phyloP scores from a whole-genome alignment of 2,888 invertebrate species.

The Ectobius pallidus region DNA sequence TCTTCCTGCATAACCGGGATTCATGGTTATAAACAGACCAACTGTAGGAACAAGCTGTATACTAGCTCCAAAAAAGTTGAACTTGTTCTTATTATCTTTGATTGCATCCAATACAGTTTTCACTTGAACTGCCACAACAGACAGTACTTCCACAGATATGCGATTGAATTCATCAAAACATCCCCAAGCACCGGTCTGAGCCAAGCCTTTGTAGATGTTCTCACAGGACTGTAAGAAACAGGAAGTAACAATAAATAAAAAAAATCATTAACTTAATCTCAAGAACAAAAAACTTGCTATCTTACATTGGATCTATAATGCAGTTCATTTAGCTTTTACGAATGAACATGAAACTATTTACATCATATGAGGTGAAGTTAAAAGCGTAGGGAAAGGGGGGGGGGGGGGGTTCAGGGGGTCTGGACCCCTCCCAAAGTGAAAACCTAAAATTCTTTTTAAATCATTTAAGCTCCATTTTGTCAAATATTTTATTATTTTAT shows the following conservation, averaged over 20 bases:
- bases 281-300: too few relatives aligned
- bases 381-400: too few relatives aligned
- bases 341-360: too few relatives aligned
- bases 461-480: too few relatives aligned
- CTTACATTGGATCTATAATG: too few relatives aligned
- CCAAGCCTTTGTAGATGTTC: conserved; percentile 93
- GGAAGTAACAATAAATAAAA: not conserved
- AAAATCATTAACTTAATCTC: too few relatives aligned
- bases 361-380: too few relatives aligned
- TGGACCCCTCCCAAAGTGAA: too few relatives aligned
- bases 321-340: too few relatives aligned
- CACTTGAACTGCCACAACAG: conserved; percentile 94
- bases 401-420: too few relatives aligned
- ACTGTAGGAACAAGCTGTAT: conserved; percentile 76
- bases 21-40: conserved; percentile 96
- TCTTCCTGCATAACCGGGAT: conserved; percentile 93
- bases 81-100: conserved; percentile 76
- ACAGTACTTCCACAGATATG: conserved; percentile 92
- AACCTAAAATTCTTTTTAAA: too few relatives aligned
- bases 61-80: conserved; percentile 84
- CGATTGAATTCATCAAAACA: conserved; percentile 97
- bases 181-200: conserved; percentile 96
- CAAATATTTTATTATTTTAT: too few relatives aligned
- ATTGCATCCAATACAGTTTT: conserved; percentile 87
- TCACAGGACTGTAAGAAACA: conserved; percentile 71